Conservation (phyloP, 2,113 vertebrate genomes). For the Cinclus mexicanus region DNA sequence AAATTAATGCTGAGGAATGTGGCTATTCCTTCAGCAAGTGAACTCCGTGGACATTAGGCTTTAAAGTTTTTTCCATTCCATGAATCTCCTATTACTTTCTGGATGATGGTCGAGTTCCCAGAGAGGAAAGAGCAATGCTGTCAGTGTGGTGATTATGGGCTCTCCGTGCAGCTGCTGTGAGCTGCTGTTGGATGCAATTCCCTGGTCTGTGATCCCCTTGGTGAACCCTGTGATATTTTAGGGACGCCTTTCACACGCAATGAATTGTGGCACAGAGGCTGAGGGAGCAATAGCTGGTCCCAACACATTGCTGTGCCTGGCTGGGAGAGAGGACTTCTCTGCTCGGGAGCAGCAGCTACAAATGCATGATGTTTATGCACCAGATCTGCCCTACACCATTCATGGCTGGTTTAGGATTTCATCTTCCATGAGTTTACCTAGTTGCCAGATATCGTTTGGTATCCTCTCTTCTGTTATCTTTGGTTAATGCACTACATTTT, state of each 20-base stretch:
- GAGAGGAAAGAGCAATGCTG: not conserved
- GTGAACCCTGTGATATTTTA: not conserved
- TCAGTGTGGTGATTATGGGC: not conserved
- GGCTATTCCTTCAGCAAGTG: not conserved
- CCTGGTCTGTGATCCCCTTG: not conserved
- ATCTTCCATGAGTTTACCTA: not conserved
- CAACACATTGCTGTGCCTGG: not conserved
- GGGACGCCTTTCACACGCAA: fast-evolving
- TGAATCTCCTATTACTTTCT: not conserved
- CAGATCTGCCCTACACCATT: not conserved
- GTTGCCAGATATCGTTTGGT: not conserved
- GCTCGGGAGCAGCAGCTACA: fast-evolving
- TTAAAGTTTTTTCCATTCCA: not conserved
- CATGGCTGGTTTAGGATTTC: not conserved
- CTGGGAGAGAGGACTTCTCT: not conserved
- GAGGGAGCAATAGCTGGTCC: not conserved
- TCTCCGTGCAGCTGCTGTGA: not conserved
- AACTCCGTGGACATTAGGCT: not conserved
- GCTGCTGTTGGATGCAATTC: not conserved
- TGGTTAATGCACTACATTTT: not conserved
- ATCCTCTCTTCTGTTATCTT: not conserved
- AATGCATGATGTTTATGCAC: not conserved
- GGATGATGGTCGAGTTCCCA: not conserved
- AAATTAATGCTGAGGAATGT: not conserved
- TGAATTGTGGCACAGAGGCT: not conserved